These are phyloP conservation scores for Pipistrellus pygmaeus DNA, from an alignment of 2,797 vertebrate species.

Conservation along the genomic window DNA sequence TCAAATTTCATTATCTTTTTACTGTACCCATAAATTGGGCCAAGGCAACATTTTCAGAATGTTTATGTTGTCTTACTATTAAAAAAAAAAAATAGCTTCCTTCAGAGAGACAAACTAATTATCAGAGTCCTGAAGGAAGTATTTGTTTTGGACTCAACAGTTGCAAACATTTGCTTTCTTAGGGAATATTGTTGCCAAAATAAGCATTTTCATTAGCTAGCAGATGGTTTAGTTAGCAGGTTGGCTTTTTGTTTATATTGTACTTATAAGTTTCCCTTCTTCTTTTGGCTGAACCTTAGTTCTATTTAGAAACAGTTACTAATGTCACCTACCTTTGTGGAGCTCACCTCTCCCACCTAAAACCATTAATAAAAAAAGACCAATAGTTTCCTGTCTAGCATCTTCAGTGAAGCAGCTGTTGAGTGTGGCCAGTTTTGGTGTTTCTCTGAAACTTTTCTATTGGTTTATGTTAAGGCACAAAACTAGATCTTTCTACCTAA, in stretches of 20 bases:
- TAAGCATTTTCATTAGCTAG: constrained; percentile 48
- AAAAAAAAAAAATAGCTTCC: neutral
- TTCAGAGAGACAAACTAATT: constrained; percentile 2
- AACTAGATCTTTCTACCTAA: neutral
- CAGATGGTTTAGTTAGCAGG: constrained; percentile 41
- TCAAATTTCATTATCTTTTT: constrained; percentile 20
- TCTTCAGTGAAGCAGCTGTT: neutral
- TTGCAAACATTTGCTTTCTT: constrained; percentile 43
- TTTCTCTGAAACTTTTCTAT: neutral
- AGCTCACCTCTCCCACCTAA: neutral
- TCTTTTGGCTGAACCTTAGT: constrained; percentile 12
- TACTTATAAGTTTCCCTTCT: neutral
- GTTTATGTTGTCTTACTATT: neutral
- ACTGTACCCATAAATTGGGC: neutral
- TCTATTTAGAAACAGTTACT: constrained; percentile 44
- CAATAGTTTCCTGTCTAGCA: neutral
- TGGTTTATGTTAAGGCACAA: neutral
- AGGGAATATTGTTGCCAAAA: constrained; percentile 29
- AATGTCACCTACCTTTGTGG: neutral
- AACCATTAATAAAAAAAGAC: neutral
- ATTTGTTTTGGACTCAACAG: constrained; percentile 31
- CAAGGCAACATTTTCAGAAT: neutral
- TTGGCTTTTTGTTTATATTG: neutral
- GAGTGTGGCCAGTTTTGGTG: neutral
- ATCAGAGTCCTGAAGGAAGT: constrained; percentile 40